Evolutionary conservation across 2,888 invertebrate species (phyloP).

Genomic region (Xanthorhoe designata): DNA sequence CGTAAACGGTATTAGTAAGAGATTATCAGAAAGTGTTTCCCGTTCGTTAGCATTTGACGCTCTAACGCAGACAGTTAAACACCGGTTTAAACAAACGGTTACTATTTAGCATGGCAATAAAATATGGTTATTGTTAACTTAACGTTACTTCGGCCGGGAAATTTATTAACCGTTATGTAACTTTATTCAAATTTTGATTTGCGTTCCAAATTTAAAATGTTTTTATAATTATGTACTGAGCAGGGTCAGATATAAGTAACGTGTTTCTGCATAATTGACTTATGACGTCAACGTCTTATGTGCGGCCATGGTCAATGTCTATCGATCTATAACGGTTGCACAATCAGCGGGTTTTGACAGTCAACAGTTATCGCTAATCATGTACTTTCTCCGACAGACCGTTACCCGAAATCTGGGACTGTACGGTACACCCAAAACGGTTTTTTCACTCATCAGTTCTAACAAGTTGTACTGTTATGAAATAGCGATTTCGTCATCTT

Average conservation of each 20-base stretch:
- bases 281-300: conserved; percentile 22
- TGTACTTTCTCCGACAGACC: conserved; percentile 73
- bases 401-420: conserved; percentile 81
- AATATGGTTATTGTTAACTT: conserved; percentile 51
- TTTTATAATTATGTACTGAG: not conserved
- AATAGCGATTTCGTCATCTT: conserved; percentile 76
- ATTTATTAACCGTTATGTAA: conserved; percentile 24
- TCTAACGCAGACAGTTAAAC: conserved; percentile 69
- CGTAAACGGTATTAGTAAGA: conserved; percentile 36
- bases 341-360: conserved; percentile 64
- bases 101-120: conserved; percentile 49
- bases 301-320: conserved; percentile 49
- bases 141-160: conserved; percentile 39
- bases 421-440: conserved; percentile 78
- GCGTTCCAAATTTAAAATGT: not conserved
- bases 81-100: conserved; percentile 65
- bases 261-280: conserved; percentile 16
- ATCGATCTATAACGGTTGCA: conserved; percentile 58
- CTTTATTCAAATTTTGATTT: conserved; percentile 15
- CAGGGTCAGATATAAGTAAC: not conserved
- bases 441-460: conserved; percentile 73
- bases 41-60: conserved; percentile 66
- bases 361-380: conserved; percentile 79
- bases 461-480: conserved; percentile 82
- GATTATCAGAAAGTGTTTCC: conserved; percentile 56